These are phyloP conservation scores for Anser brachyrhynchus DNA, from an alignment of 2,113 vertebrate species.

Conservation along the genomic window DNA sequence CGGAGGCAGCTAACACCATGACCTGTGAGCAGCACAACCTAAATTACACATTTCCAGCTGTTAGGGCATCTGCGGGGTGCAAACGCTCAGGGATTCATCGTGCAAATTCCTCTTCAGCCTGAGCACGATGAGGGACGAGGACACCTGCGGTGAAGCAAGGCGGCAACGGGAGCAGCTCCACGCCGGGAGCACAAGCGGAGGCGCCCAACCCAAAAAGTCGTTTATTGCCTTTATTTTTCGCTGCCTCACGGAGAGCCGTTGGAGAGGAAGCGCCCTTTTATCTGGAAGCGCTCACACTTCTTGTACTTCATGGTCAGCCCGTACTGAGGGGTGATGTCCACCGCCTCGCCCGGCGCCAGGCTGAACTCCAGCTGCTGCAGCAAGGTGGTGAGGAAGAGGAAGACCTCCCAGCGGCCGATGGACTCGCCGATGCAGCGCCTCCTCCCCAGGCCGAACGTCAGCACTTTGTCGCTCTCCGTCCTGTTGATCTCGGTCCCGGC, in stretches of 20 bases:
- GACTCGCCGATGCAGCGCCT: constrained; percentile 88
- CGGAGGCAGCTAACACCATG: too few relatives aligned
- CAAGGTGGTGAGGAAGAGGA: constrained; percentile 88
- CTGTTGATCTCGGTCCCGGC: constrained; percentile 77
- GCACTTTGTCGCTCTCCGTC: constrained; percentile 81
- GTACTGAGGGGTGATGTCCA: constrained; percentile 87
- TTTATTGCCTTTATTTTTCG: background rate
- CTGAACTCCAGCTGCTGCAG: constrained; percentile 86
- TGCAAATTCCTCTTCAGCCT: fast-evolving
- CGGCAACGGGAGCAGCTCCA: background rate
- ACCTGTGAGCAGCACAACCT: background rate
- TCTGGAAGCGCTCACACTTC: constrained; percentile 77
- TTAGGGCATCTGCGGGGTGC: background rate
- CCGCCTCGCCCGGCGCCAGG: constrained; percentile 55
- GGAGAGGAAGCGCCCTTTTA: constrained; percentile 23
- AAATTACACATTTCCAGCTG: too few relatives aligned
- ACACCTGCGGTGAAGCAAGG: background rate
- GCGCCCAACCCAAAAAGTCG: background rate
- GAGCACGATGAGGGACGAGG: background rate
- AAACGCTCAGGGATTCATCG: background rate
- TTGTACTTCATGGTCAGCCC: constrained; percentile 91
- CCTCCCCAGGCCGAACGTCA: constrained; percentile 87
- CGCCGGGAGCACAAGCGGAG: background rate
- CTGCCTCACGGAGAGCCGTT: background rate
- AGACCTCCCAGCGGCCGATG: constrained; percentile 88